Conservation (phyloP, 2,888 invertebrate species). For the Melanchra persicariae region DNA sequence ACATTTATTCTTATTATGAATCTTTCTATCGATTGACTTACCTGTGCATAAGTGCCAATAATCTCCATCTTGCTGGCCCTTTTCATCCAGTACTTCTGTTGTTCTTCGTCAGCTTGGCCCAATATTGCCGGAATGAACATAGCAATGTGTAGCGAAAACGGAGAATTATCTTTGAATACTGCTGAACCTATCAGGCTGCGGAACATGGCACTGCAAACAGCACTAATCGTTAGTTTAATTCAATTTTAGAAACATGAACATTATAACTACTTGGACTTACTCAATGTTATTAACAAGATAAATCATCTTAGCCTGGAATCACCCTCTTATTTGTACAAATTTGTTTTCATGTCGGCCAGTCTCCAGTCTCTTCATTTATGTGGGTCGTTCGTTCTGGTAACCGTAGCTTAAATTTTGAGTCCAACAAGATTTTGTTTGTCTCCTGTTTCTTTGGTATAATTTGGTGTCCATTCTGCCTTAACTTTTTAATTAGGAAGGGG, state of each 20-base stretch:
- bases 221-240: background rate
- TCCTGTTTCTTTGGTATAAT: background rate
- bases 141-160: slow-evolving; percentile 93
- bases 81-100: slow-evolving; percentile 96
- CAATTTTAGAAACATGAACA: background rate
- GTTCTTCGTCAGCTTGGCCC: slow-evolving; percentile 96
- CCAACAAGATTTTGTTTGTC: background rate
- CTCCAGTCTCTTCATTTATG: background rate
- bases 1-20: too few relatives aligned
- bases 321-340: background rate
- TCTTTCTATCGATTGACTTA: slow-evolving; percentile 69
- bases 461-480: background rate
- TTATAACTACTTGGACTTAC: background rate
- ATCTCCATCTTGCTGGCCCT: slow-evolving; percentile 95
- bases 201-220: slow-evolving; percentile 87
- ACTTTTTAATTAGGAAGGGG: too few relatives aligned
- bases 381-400: background rate
- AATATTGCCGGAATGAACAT: slow-evolving; percentile 97
- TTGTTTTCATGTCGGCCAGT: background rate
- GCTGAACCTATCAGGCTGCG: slow-evolving; percentile 92
- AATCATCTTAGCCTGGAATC: background rate
- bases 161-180: slow-evolving; percentile 93
- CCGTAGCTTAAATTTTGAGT: background rate
- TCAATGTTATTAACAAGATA: background rate
- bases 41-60: slow-evolving; percentile 98